Percentiles rank a stretch among this genome's conserved stretches.
Conservation (phyloP, 2,888 invertebrate genomes). For the Cyclophora punctaria region DNA sequence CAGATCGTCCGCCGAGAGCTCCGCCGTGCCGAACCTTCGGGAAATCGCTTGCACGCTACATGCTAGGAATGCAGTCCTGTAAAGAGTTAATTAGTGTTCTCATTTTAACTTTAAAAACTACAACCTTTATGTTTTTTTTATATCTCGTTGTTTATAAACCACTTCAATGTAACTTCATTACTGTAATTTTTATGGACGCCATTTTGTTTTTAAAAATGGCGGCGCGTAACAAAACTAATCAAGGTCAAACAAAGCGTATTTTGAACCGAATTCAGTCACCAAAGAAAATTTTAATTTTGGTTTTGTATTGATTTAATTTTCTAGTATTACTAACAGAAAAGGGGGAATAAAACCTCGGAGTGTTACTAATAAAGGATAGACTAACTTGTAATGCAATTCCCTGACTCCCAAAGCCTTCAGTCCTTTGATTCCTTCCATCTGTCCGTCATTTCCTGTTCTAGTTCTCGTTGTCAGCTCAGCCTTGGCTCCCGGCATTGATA, state of each 20-base stretch:
- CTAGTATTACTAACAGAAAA: no score
- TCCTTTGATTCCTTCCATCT: constrained; percentile 90
- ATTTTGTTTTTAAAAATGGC: no score
- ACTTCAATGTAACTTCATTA: no score
- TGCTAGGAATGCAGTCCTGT: constrained; percentile 92
- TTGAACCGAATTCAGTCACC: no score
- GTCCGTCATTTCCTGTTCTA: constrained; percentile 81
- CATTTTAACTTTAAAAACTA: background rate
- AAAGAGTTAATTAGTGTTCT: background rate
- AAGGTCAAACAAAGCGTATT: no score
- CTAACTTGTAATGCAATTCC: constrained; percentile 69
- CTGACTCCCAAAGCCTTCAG: constrained; percentile 79
- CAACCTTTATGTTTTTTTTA: no score
- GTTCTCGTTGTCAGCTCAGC: constrained; percentile 87
- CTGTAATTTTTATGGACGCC: no score
- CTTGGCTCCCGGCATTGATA: constrained; percentile 90
- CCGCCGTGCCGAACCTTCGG: constrained; percentile 90
- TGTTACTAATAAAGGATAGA: background rate
- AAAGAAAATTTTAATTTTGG: no score
- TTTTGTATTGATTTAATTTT: no score
- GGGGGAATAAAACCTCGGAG: no score
- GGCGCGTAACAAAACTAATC: no score
- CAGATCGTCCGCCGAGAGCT: constrained; percentile 88
- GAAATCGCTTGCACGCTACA: constrained; percentile 93
- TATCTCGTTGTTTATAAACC: no score